A percentile compares a stretch with the other conserved stretches of the same genome.
phyloP scores from a whole-genome alignment of 2,113 vertebrate genomes.

The Daubentonia madagascariensis region DNA sequence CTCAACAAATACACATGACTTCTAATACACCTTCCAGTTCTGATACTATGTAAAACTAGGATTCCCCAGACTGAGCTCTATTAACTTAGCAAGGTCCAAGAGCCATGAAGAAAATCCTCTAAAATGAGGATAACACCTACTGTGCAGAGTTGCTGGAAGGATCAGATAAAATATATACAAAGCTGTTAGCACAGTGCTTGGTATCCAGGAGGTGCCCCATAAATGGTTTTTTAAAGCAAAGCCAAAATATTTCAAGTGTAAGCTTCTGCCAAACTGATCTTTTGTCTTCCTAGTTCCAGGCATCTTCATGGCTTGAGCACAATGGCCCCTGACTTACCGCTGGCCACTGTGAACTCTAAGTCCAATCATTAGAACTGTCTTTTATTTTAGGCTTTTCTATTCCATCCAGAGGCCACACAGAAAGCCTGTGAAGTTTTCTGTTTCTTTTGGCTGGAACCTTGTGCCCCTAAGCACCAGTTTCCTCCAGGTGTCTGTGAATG shows the following conservation, averaged over 20 bases:
- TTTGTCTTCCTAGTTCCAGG: neutral
- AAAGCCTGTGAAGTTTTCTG: neutral
- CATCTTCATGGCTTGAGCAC: neutral
- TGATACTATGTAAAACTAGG: neutral
- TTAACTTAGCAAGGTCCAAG: neutral
- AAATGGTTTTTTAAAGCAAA: neutral
- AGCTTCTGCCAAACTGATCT: neutral
- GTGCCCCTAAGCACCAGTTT: neutral
- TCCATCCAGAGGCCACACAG: neutral
- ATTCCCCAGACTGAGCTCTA: neutral
- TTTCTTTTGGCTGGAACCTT: neutral
- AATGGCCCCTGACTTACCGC: neutral
- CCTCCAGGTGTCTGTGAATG: neutral
- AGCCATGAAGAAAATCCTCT: neutral
- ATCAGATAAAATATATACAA: neutral
- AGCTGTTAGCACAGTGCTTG: neutral
- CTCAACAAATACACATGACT: neutral
- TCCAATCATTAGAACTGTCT: neutral
- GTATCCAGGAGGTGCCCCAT: too few relatives aligned
- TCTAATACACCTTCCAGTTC: neutral
- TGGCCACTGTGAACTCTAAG: neutral
- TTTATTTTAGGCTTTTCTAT: neutral
- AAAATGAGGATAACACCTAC: neutral
- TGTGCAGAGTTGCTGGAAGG: neutral
- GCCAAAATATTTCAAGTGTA: neutral